Base-by-base conservation (phyloP, 2,888 invertebrate genomes). In the Macrosoma leucophasiata region DNA sequence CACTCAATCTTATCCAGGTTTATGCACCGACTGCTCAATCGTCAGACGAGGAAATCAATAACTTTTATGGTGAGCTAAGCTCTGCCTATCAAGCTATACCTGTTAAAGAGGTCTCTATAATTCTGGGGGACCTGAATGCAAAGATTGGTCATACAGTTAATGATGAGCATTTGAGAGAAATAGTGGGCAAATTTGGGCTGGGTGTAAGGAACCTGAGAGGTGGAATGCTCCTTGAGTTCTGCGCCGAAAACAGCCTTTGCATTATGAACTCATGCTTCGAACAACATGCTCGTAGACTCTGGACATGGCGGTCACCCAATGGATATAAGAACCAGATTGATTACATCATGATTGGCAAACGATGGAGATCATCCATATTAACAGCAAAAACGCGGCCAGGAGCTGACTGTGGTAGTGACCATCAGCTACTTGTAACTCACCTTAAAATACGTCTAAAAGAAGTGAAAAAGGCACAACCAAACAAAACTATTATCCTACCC, bases 281-380 rank as follows among this genome's bases (percentile, higher is more conserved):
- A 15, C 25, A 25, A 9, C 25, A 25, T 8, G 14, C 25, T 8
- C 14, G 20, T 20, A 6, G 29, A 6, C 14, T 29, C 2, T 21
- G 21, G 3, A 29, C 21, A 10, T 21, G 19, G 29, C 18, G 19
- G 9, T 19, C 20, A 2, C 29, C 29, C 4, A 29, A 29, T 20
- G 29, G 20, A 14, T 13, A 29, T 14, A 29, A 15, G n/a, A 29
- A 29, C 21, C 29, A 21, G 10, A 29, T 13, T 11, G 29, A 29
- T 12, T 29, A 14, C 9, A 21, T 29, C 11, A 10, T 29, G 3
- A 21, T 21, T 3, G 9, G 14, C 3, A 20, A 29, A 22, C 20
- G 15, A 13, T 29, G 29, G 29, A 29, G 29, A 21, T 29, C 22
- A 5, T 21, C 29, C 21, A 21, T 29, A 8, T 21, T 5, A 10